These are phyloP conservation scores for Athene noctua DNA, from an alignment of 2,113 vertebrate species.

Conservation along the genomic window DNA sequence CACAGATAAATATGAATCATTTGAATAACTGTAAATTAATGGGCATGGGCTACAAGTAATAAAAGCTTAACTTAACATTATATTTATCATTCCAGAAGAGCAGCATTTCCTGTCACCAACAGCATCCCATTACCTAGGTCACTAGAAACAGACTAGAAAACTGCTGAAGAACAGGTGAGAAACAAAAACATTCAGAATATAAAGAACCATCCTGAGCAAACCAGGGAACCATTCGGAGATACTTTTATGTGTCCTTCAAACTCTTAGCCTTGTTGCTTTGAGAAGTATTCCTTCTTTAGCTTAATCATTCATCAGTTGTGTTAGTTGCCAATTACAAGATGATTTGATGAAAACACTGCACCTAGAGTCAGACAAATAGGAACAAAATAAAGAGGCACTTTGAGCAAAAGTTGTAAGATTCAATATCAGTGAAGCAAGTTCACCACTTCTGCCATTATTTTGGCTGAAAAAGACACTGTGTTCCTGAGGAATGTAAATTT, in stretches of 20 bases:
- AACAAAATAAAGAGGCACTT: not conserved
- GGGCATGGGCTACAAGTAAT: not conserved
- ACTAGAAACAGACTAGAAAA: not conserved
- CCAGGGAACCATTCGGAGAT: not conserved
- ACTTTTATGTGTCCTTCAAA: not conserved
- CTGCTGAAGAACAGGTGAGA: not conserved
- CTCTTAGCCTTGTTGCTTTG: not conserved
- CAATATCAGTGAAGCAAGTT: not conserved
- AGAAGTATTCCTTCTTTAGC: not conserved
- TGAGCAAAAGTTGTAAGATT: not conserved
- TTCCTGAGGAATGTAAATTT: not conserved
- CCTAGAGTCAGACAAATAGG: not conserved
- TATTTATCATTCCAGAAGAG: not conserved
- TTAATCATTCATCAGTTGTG: not conserved
- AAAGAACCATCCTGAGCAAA: not conserved
- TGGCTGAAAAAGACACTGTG: not conserved
- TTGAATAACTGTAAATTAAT: not conserved
- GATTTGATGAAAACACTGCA: not conserved
- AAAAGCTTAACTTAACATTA: not conserved
- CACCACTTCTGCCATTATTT: not conserved
- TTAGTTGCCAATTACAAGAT: conserved; percentile 4
- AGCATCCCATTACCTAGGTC: not conserved
- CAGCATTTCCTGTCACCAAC: not conserved
- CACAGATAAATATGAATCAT: not conserved
- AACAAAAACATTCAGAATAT: not conserved